Percentiles rank a stretch among this genome's conserved stretches.
Conservation (phyloP, 2,888 invertebrate genomes). For the Drosophila kambysellisi region DNA sequence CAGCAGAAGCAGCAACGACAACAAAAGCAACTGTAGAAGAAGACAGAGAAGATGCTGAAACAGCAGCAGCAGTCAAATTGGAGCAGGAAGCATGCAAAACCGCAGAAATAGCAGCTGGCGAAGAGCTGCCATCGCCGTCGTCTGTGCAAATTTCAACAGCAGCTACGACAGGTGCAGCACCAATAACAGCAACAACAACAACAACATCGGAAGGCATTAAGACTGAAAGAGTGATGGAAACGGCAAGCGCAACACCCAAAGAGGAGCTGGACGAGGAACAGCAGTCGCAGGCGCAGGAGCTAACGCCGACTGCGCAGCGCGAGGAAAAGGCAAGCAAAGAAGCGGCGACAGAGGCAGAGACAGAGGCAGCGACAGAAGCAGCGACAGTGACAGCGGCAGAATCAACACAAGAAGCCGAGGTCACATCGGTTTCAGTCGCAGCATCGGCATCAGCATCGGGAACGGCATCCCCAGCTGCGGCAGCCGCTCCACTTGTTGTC, state of each 20-base stretch:
- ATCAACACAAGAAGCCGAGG: slow-evolving; percentile 24
- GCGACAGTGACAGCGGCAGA: slow-evolving; percentile 14
- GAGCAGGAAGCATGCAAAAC: slow-evolving; percentile 53
- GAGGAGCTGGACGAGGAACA: slow-evolving; percentile 29
- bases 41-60: slow-evolving; percentile 11
- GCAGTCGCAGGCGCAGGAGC: slow-evolving; percentile 11
- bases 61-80: slow-evolving; percentile 42
- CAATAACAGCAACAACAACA: slow-evolving; percentile 12
- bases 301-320: slow-evolving; percentile 23
- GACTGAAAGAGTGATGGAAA: slow-evolving; percentile 44
- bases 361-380: slow-evolving; percentile 16
- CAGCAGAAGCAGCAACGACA: slow-evolving; percentile 25
- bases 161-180: slow-evolving; percentile 15
- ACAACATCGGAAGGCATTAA: slow-evolving; percentile 40
- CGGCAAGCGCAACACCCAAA: slow-evolving; percentile 37
- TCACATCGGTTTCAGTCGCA: slow-evolving; percentile 24
- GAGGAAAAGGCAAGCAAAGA: slow-evolving; percentile 2
- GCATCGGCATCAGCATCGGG: slow-evolving; percentile 22
- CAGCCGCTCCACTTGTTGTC: slow-evolving; percentile 72
- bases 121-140: slow-evolving; percentile 22
- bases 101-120: slow-evolving; percentile 16
- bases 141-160: slow-evolving; percentile 17
- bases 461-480: slow-evolving; percentile 35
- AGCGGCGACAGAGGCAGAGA: slow-evolving; percentile 9
- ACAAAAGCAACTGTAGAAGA: slow-evolving; percentile 23